Percentiles rank a stretch among this genome's conserved stretches.
phyloP scores from a whole-genome alignment of 37 sponge, comb jelly and placozoan genomes.

The Aplysina aerophoba region DNA sequence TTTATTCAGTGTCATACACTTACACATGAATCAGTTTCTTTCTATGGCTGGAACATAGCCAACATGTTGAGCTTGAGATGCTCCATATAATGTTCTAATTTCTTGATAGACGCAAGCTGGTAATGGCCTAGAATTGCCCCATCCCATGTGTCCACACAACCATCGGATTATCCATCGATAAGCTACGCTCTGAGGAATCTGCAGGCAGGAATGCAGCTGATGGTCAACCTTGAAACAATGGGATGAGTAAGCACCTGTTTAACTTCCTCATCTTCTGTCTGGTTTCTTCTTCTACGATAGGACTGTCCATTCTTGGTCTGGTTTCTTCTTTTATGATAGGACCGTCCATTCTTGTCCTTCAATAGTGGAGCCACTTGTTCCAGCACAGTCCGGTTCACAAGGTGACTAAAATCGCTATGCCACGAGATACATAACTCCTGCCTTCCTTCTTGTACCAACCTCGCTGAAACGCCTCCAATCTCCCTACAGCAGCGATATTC shows the following conservation, averaged over 20 bases:
- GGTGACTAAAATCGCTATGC: slow-evolving; percentile 11
- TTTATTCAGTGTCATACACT: no score
- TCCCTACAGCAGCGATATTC: slow-evolving; percentile 20
- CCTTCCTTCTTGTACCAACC: neutral
- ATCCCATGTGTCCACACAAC: slow-evolving; percentile 19
- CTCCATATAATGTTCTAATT: slow-evolving; percentile 22
- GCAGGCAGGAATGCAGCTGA: slow-evolving; percentile 3
- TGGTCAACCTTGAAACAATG: neutral
- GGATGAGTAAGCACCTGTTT: neutral
- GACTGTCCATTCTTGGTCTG: slow-evolving; percentile 2
- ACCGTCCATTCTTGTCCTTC: no score
- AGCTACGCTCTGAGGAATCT: slow-evolving; percentile 20
- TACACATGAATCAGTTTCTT: slow-evolving; percentile 14
- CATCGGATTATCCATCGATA: slow-evolving; percentile 20
- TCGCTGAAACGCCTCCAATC: slow-evolving; percentile 5
- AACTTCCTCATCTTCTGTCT: slow-evolving; percentile 3
- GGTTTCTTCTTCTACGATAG: slow-evolving; percentile 15
- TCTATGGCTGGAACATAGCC: slow-evolving; percentile 12
- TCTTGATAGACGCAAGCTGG: slow-evolving; percentile 14
- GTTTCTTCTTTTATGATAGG: slow-evolving; percentile 10
- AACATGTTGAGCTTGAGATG: neutral
- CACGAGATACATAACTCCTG: neutral
- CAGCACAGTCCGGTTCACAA: slow-evolving; percentile 1
- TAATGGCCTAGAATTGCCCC: slow-evolving; percentile 23
- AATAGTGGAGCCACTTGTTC: neutral